Conservation (phyloP, 2,797 vertebrate species). For the Sebastes steindachneri region DNA sequence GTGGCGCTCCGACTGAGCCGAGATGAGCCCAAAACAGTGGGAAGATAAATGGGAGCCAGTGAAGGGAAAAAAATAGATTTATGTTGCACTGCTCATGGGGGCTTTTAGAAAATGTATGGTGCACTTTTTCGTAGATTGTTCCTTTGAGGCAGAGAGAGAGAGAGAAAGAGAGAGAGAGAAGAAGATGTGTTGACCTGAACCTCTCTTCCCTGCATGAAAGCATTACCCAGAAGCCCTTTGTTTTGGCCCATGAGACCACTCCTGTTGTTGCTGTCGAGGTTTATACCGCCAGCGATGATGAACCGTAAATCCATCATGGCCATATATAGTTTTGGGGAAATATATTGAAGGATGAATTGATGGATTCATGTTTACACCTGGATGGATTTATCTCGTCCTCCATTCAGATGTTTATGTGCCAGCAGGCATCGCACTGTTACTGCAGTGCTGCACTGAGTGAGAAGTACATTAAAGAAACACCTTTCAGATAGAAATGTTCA, state of each 20-base stretch:
- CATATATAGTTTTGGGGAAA: constrained; percentile 19
- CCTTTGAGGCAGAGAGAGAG: constrained; percentile 47
- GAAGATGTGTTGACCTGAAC: constrained; percentile 55
- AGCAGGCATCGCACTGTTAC: constrained; percentile 27
- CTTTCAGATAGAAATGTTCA: constrained; percentile 21
- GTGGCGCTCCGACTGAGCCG: constrained; percentile 11
- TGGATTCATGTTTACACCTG: constrained; percentile 49
- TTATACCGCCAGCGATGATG: constrained; percentile 32
- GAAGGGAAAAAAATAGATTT: constrained; percentile 44
- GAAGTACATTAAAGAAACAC: constrained; percentile 28
- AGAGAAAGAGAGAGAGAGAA: background rate
- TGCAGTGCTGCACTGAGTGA: constrained; percentile 2
- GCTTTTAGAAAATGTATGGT: constrained; percentile 40
- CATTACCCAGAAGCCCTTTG: constrained; percentile 58
- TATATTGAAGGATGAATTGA: constrained; percentile 31
- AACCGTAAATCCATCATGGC: constrained; percentile 48
- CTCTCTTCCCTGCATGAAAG: constrained; percentile 57
- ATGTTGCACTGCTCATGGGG: constrained; percentile 53
- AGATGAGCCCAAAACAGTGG: constrained; percentile 43
- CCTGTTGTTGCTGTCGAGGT: background rate
- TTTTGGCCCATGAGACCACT: constrained; percentile 53
- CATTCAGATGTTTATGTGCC: constrained; percentile 31
- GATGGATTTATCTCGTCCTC: constrained; percentile 57
- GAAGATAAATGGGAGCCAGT: constrained; percentile 47
- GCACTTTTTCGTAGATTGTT: constrained; percentile 52